A percentile compares a stretch with the other conserved stretches of the same genome.
Conservation (phyloP, 2,888 invertebrate species). For the Chymomyza amoena region DNA sequence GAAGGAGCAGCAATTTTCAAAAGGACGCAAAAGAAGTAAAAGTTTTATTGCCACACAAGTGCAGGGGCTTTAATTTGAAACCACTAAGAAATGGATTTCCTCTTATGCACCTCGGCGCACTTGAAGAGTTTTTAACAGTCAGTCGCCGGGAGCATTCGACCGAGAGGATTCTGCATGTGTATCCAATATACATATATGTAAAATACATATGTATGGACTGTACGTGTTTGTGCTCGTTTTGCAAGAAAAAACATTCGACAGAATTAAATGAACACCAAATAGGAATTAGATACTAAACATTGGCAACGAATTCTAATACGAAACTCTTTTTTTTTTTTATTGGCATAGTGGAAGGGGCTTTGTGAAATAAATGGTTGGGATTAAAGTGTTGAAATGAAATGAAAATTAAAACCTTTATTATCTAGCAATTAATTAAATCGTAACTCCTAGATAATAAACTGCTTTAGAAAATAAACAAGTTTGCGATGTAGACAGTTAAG, state of each 20-base stretch:
- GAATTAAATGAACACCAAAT: constrained; percentile 62
- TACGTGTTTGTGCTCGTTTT: constrained; percentile 25
- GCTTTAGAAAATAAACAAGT: background rate
- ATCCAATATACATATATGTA: too few relatives aligned
- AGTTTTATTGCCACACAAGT: constrained; percentile 47
- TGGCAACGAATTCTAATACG: background rate
- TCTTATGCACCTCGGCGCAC: constrained; percentile 41
- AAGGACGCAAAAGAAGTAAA: constrained; percentile 16
- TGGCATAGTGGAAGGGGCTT: background rate
- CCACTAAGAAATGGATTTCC: constrained; percentile 46
- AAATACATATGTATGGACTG: background rate
- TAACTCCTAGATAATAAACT: constrained; percentile 3
- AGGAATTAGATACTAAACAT: constrained; percentile 37
- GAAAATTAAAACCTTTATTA: background rate
- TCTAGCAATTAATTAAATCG: background rate
- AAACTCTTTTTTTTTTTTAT: background rate
- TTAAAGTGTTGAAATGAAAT: background rate
- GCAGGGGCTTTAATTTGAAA: constrained; percentile 48
- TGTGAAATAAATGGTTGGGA: background rate
- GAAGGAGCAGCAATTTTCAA: constrained; percentile 39
- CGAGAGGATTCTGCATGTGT: background rate
- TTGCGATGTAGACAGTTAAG: too few relatives aligned
- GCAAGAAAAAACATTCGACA: constrained; percentile 66
- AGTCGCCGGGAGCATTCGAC: constrained; percentile 4
- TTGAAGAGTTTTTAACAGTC: constrained; percentile 34